Percentiles rank a stretch among this genome's conserved stretches.
phyloP scores from a whole-genome alignment of 2,113 vertebrate genomes.

The Halcyon malimbica region DNA sequence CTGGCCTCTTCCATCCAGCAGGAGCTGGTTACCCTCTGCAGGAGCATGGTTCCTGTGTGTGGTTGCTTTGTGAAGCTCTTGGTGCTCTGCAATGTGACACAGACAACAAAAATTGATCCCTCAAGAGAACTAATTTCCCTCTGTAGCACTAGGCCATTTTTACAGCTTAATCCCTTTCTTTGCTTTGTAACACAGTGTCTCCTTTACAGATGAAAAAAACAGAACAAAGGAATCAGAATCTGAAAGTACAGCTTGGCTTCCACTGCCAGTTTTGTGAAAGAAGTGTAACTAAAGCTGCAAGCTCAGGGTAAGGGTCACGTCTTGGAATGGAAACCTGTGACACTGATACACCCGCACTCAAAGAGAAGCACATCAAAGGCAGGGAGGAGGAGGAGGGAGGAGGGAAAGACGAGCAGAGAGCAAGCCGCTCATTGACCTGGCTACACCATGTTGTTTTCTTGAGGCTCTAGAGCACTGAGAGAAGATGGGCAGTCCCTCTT shows the following conservation, averaged over 20 bases:
- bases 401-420: background rate
- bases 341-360: background rate
- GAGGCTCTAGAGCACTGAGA: background rate
- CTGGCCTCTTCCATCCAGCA: background rate
- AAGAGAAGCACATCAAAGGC: background rate
- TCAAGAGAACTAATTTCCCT: background rate
- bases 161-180: background rate
- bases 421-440: background rate
- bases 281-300: background rate
- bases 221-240: background rate
- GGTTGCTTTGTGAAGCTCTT: background rate
- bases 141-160: background rate
- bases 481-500: background rate
- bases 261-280: background rate
- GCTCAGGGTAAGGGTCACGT: background rate
- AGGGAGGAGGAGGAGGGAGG: background rate
- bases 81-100: background rate
- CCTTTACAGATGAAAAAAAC: background rate
- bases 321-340: background rate
- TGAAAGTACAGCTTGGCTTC: background rate
- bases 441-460: background rate
- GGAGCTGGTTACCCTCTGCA: background rate
- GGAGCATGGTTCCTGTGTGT: background rate
- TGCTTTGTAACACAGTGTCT: background rate
- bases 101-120: background rate